Conservation (phyloP, 1,140 invertebrate genomes). For the Drosophila mayri region DNA sequence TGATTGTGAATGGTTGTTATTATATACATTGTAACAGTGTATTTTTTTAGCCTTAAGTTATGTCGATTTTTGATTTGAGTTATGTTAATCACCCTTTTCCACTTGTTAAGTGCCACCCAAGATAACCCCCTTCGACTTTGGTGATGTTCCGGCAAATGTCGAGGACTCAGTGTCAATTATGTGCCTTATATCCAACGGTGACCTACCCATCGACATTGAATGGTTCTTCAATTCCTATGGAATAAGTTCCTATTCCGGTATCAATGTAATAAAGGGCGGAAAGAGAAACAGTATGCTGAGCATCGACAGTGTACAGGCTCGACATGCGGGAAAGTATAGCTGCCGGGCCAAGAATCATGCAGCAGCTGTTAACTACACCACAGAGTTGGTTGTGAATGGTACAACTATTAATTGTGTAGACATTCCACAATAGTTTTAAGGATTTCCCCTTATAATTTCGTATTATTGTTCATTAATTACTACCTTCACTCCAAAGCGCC, state of each 20-base stretch:
- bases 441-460: conserved; percentile 8
- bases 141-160: conserved; percentile 87
- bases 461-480: conserved; percentile 5
- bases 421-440: conserved; percentile 3
- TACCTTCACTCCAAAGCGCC: conserved; percentile 86
- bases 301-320: conserved; percentile 90
- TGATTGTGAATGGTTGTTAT: conserved; percentile 90
- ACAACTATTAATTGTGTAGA: conserved; percentile 33
- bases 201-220: conserved; percentile 89
- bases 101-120: conserved; percentile 65
- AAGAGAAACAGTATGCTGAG: conserved; percentile 89
- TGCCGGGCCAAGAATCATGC: conserved; percentile 91
- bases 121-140: conserved; percentile 86
- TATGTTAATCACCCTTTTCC: conserved; percentile 16
- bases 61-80: not conserved
- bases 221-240: conserved; percentile 91
- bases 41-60: not conserved
- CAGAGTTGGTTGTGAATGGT: conserved; percentile 91
- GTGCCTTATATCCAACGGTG: conserved; percentile 91
- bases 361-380: conserved; percentile 89
- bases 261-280: conserved; percentile 86
- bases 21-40: not conserved
- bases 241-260: conserved; percentile 75
- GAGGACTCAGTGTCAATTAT: conserved; percentile 91
- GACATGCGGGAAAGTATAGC: conserved; percentile 89